Percentiles rank a stretch among this genome's conserved stretches.
phyloP scores from a whole-genome alignment of 2,113 vertebrate genomes.

The Semicossyphus pulcher region DNA sequence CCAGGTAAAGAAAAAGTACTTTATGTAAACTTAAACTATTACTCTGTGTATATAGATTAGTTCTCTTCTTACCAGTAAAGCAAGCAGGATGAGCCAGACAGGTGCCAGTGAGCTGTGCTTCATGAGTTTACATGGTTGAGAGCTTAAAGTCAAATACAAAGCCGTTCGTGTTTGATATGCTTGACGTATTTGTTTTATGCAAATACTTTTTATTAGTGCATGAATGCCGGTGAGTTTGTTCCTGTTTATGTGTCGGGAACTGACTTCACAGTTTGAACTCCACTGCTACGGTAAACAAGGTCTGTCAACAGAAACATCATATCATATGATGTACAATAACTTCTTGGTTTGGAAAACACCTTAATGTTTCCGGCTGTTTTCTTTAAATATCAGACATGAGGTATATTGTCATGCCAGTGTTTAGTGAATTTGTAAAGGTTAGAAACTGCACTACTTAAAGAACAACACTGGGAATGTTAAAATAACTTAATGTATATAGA shows the following conservation, averaged over 20 bases:
- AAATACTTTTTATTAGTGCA: slow-evolving; percentile 18
- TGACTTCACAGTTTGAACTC: neutral
- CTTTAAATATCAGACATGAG: neutral
- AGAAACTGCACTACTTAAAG: neutral
- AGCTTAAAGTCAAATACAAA: neutral
- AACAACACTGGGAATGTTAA: too few species aligned
- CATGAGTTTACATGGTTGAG: neutral
- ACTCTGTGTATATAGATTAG: neutral
- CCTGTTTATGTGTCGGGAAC: neutral
- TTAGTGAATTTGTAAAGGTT: neutral
- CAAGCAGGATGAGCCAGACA: neutral
- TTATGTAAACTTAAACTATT: slow-evolving; percentile 22
- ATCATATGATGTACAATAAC: neutral
- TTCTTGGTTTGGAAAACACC: neutral
- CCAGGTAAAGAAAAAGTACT: too few species aligned
- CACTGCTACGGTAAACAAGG: neutral
- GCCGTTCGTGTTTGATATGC: neutral
- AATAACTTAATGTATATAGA: too few species aligned
- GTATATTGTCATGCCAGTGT: neutral
- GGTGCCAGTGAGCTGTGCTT: neutral
- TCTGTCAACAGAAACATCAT: neutral
- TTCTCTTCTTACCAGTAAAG: neutral
- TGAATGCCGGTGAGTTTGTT: neutral
- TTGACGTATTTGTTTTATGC: slow-evolving; percentile 13
- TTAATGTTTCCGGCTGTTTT: neutral